Base-by-base conservation (phyloP, 2,113 vertebrate genomes). In the Embiotoca jacksoni region DNA sequence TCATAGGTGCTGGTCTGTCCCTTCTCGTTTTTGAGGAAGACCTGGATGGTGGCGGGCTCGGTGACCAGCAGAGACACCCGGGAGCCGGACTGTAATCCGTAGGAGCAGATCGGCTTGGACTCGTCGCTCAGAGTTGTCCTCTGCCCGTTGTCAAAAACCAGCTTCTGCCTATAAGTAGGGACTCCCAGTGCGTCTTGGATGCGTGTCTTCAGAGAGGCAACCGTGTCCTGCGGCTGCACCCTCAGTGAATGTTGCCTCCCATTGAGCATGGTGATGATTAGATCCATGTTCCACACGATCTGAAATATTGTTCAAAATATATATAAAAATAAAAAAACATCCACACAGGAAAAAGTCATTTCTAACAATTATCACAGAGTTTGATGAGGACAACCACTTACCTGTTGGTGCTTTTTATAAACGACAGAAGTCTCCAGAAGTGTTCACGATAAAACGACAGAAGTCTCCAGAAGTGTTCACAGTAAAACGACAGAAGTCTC, bases 151-250 rank as follows among this genome's bases (percentile, higher is more conserved):
- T 11, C 66, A 0, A 66, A 66, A 0, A 75, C 33, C 49, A 94
- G 85, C 55, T 0, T 86, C 84, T 91, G 87, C 0, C 0, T 76
- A 5, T 41, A 2, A 0, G 11, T 1, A 0, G 44, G 0, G 0
- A 76, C 53, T 0, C 31, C 1, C 0, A 88, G n/a, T 3, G 5
- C 3, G 3, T 16, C 0, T 1, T 80, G 49, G 60, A 93, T 86
- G 15, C 8, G 31, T 0, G 0, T 13, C 37, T 90, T 92, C 54
- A 94, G 75, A 11, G 37, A 52, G 2, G 66, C 67, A 32, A 93
- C 88, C 0, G 88, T 92, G 53, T 59, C 50, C 0, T 3, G 0
- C 5, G 93, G 94, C 23, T 89, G 78, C 83, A 95, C 94, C 0
- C 7, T 84, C 82, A 93, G 23, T 23, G 23, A 23, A 1, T 3